Base-by-base conservation (phyloP, 2,113 vertebrate species). In the Ondatra zibethicus region DNA sequence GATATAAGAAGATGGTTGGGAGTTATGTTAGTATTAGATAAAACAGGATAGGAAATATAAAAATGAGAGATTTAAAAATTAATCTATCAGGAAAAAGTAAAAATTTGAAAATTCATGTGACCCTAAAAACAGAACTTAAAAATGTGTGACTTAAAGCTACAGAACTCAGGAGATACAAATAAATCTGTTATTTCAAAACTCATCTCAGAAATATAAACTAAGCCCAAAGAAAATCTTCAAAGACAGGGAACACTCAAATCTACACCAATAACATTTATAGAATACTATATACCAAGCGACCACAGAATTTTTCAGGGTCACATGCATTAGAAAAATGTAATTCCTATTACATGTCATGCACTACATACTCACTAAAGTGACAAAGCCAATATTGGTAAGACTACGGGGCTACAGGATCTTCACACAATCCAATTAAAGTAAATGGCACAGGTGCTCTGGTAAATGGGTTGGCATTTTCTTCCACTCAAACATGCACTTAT, bases 61-160 rank as follows among this genome's bases (percentile, higher is more conserved):
- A 73, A 65, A 66, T 63, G 72, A 63, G 76, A 7, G 42, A 70
- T 10, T 80, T 89, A 78, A 58, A 80, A 90, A 65, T 80, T 61
- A 93, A 90, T 61, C 52, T 14, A 86, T 42, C 13, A 70, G 80
- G 36, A 75, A 87, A 96, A 94, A 45, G 45, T 45, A 19, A 63
- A 80, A 80, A 81, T 81, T 39, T 63, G 70, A 75, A 29, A 52
- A 70, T 45, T 61, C 72, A 4, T 88, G 0, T 45, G 13, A 63
- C 58, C 16, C 47, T 87, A 87, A 70, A 73, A 68, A 75, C 6
- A 81, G 7, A 95, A 29, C 39, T 91, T 93, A 58, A 93, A 96
- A 81, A 70, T 66, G 47, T 6, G 63, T 82, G 21, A 90, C n/a
- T 12, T 75, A 91, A 93, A 52, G 16, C 19, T 68, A 27, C n/a